Percentiles rank a stretch among this genome's conserved stretches.
Conservation (phyloP, 2,888 invertebrate genomes). For the Andrena bucephala region DNA sequence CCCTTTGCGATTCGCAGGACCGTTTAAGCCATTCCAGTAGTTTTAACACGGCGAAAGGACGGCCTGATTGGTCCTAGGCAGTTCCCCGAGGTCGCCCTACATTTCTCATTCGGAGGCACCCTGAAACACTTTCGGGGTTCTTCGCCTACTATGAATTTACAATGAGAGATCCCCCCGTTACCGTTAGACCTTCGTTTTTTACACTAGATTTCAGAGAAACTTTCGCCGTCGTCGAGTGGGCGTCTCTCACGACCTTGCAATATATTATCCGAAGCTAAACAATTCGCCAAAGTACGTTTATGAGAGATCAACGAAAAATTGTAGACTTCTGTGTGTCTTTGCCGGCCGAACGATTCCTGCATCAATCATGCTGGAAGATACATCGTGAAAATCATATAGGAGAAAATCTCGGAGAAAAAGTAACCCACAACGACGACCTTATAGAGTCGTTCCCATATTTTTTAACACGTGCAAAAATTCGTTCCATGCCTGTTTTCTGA, state of each 20-base stretch:
- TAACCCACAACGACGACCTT: not conserved
- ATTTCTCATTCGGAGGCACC: conserved; percentile 52
- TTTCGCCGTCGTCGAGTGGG: conserved; percentile 35
- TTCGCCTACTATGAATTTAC: conserved; percentile 69
- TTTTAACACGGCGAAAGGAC: conserved; percentile 70
- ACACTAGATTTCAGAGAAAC: conserved; percentile 41
- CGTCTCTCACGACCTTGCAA: conserved; percentile 26
- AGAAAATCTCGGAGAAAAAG: not conserved
- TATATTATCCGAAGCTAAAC: conserved; percentile 20
- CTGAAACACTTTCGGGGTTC: conserved; percentile 69
- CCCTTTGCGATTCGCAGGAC: conserved; percentile 61
- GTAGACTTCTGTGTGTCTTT: no score
- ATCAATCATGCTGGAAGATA: no score
- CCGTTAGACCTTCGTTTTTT: conserved; percentile 54
- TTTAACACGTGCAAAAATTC: conserved; percentile 66
- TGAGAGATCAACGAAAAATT: no score
- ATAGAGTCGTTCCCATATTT: conserved; percentile 68
- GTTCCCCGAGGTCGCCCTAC: conserved; percentile 54
- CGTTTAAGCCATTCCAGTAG: conserved; percentile 72
- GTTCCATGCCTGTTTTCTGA: conserved; percentile 45
- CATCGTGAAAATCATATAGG: not conserved
- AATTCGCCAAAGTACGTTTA: no score
- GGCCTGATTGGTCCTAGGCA: conserved; percentile 62
- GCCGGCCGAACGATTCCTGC: no score
- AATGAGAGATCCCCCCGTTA: conserved; percentile 62